Conservation (phyloP, 2,113 vertebrate genomes). For the Ramphastos sulfuratus region DNA sequence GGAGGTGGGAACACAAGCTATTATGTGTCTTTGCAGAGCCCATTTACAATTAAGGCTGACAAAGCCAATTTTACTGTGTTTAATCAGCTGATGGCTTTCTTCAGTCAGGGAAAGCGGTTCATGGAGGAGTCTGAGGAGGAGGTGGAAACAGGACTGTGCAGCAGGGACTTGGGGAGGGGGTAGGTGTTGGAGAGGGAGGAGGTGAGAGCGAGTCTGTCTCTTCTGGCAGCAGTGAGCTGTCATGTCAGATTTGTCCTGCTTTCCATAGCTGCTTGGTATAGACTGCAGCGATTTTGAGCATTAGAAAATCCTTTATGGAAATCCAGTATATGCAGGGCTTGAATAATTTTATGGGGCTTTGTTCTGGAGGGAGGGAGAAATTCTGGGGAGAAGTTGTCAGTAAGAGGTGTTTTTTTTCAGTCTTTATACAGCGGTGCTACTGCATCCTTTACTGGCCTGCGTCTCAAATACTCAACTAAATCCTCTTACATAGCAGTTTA, state of each 20-base stretch:
- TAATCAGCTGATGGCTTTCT: conserved; percentile 57
- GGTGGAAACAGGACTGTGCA: conserved; percentile 55
- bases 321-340: not conserved
- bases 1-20: not conserved
- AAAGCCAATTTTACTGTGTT: conserved; percentile 54
- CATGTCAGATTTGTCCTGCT: conserved; percentile 44
- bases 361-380: not conserved
- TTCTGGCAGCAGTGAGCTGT: conserved; percentile 55
- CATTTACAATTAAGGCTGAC: conserved; percentile 24
- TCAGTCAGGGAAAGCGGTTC: conserved; percentile 43
- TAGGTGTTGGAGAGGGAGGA: conserved; percentile 58
- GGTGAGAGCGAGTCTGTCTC: conserved; percentile 46
- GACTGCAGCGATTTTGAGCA: not conserved
- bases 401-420: not conserved
- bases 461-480: not conserved
- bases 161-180: conserved; percentile 33
- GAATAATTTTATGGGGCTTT: not conserved
- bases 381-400: not conserved
- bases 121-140: conserved; percentile 63
- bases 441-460: not conserved
- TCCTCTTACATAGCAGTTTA: not conserved
- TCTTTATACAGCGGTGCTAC: not conserved
- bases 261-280: not conserved
- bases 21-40: conserved; percentile 30
- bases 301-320: not conserved